phyloP scores from a whole-genome alignment of 2,113 vertebrate genomes.

The Ammodytes dubius region DNA sequence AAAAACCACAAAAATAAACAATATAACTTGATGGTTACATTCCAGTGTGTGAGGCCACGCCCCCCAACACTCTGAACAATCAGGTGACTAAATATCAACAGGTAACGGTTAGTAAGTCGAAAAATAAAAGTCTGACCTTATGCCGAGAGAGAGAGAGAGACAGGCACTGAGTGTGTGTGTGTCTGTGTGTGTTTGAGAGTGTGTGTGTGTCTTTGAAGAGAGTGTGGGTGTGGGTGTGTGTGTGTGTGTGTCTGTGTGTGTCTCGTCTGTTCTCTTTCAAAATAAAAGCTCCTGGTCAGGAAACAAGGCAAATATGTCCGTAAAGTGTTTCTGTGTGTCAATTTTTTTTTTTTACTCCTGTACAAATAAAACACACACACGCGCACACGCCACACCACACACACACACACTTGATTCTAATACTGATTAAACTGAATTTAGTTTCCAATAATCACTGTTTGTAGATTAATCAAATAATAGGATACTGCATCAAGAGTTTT shows the following conservation, averaged over 20 bases:
- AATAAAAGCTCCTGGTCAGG: slow-evolving; percentile 40
- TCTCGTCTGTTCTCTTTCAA: slow-evolving; percentile 31
- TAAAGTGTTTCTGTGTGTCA: not conserved
- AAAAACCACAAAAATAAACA: not conserved
- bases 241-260: slow-evolving; percentile 14
- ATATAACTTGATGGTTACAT: slow-evolving; percentile 9
- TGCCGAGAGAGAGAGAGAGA: not conserved
- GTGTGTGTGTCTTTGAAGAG: not conserved
- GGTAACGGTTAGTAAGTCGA: not conserved
- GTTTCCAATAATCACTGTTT: not conserved
- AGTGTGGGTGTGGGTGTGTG: not conserved
- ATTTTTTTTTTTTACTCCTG: slow-evolving; percentile 1
- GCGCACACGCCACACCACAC: slow-evolving; percentile 11
- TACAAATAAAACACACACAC: not conserved
- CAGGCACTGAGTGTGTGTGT: slow-evolving; percentile 21
- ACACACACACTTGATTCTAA: slow-evolving; percentile 14
- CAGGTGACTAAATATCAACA: slow-evolving; percentile 11
- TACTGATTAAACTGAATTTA: not conserved
- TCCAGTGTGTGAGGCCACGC: slow-evolving; percentile 19
- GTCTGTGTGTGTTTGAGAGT: not conserved
- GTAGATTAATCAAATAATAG: not conserved
- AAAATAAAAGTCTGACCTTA: slow-evolving; percentile 37
- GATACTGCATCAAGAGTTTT: no score
- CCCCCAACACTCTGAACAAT: not conserved
- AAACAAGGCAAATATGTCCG: slow-evolving; percentile 41